Evolutionary conservation across 1,140 invertebrate species (phyloP).

Genomic region (Trachymyrmex septentrionalis): DNA sequence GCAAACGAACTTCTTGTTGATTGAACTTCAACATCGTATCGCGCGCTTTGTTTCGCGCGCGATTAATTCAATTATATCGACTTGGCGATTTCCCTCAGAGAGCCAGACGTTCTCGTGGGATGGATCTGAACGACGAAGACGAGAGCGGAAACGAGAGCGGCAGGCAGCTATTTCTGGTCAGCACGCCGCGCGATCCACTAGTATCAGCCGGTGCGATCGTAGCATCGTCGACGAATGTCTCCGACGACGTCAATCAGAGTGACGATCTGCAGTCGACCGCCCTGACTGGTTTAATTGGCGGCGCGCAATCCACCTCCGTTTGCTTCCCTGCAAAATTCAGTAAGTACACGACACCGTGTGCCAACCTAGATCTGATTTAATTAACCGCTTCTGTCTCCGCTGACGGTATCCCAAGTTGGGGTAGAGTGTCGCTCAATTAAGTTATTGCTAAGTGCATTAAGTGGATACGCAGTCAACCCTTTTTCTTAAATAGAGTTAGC

Average conservation of each 20-base stretch:
- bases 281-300: constrained; percentile 82
- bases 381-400: constrained; percentile 79
- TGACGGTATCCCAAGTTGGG: constrained; percentile 78
- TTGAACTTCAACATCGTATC: constrained; percentile 19
- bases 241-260: constrained; percentile 80
- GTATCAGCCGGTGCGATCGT: constrained; percentile 82
- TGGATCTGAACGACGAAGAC: constrained; percentile 85
- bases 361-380: constrained; percentile 80
- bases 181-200: constrained; percentile 81
- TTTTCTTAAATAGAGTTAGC: constrained; percentile 84
- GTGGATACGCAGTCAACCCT: constrained; percentile 74
- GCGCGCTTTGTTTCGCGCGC: background rate
- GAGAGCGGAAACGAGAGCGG: constrained; percentile 76
- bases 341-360: constrained; percentile 79
- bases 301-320: constrained; percentile 83
- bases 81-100: background rate
- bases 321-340: constrained; percentile 86
- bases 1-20: constrained; percentile 68
- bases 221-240: constrained; percentile 61
- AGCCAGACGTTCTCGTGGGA: constrained; percentile 49
- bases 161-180: constrained; percentile 83
- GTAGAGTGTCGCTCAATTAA: constrained; percentile 83
- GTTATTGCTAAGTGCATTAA: constrained; percentile 87
- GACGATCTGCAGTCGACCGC: constrained; percentile 82
- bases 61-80: constrained; percentile 60